These are phyloP conservation scores for Tetramorium simillimum DNA, from an alignment of 1,140 invertebrate species.

Conservation along the genomic window DNA sequence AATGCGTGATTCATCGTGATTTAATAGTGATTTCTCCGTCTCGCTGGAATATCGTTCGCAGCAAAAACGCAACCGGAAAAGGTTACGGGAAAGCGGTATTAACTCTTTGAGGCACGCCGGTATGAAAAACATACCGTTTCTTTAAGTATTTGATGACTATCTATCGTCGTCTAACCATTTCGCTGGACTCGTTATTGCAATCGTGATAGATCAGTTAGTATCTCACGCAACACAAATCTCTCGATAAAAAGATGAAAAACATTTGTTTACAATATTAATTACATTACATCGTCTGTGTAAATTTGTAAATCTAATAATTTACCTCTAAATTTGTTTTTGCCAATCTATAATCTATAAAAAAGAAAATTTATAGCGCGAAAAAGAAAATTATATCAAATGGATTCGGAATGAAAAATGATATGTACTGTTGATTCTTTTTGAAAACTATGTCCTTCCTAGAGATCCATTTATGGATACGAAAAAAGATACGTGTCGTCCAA, in stretches of 20 bases:
- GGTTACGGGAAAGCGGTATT: neutral
- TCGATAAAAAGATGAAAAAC: neutral
- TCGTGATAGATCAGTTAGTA: neutral
- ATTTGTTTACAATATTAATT: neutral
- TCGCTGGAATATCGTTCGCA: neutral
- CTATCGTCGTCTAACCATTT: too few relatives aligned
- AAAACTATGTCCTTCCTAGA: neutral
- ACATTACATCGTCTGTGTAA: neutral
- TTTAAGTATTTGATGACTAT: neutral
- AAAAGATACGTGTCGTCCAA: conserved; percentile 70
- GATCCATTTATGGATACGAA: conserved; percentile 30
- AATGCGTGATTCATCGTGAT: conserved; percentile 6
- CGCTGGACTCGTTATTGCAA: neutral
- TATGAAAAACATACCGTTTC: neutral
- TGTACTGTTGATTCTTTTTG: neutral
- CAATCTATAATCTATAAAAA: too few relatives aligned
- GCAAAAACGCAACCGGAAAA: neutral
- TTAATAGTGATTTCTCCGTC: conserved; percentile 23
- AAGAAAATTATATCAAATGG: neutral
- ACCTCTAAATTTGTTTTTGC: neutral
- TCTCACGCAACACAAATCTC: neutral
- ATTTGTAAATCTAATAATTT: neutral
- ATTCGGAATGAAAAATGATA: neutral
- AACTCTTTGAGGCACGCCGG: neutral
- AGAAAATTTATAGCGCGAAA: neutral